A percentile compares a stretch with the other conserved stretches of the same genome.
Conservation (phyloP, 2,888 invertebrate species). For the Agonopterix heracliana region DNA sequence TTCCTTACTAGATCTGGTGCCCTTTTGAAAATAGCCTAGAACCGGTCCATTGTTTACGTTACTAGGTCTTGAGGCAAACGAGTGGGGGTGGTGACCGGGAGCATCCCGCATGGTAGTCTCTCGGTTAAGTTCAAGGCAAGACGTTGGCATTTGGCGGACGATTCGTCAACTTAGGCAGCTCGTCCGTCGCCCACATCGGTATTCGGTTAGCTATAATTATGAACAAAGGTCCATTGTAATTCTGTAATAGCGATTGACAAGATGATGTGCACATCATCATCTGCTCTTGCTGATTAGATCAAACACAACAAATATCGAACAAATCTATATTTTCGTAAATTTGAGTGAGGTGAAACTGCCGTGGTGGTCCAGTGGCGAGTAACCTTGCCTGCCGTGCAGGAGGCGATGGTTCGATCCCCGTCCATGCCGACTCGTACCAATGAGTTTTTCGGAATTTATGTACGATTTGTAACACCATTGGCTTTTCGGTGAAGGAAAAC, state of each 20-base stretch:
- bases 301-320: background rate
- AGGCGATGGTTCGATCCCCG: too few relatives aligned
- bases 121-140: conserved; percentile 69
- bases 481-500: too few relatives aligned
- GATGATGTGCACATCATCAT: too few relatives aligned
- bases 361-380: too few relatives aligned
- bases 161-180: conserved; percentile 55
- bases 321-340: too few relatives aligned
- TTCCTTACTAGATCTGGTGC: conserved; percentile 29
- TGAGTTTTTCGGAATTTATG: too few relatives aligned
- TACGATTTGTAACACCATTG: too few relatives aligned
- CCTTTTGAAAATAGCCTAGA: conserved; percentile 47
- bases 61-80: conserved; percentile 24
- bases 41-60: conserved; percentile 55
- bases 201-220: background rate
- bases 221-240: conserved; percentile 16
- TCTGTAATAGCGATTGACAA: conserved; percentile 12
- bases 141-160: conserved; percentile 68
- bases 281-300: background rate
- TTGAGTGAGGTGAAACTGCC: too few relatives aligned
- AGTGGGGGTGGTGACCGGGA: conserved; percentile 30
- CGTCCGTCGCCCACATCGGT: conserved; percentile 22
- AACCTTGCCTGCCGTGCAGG: too few relatives aligned
- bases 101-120: conserved; percentile 45
- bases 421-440: too few relatives aligned